Evolutionary conservation across 2,888 invertebrate species (phyloP), one percentile per base, ranked within the genome.

Genomic region (Ischnura elegans): DNA sequence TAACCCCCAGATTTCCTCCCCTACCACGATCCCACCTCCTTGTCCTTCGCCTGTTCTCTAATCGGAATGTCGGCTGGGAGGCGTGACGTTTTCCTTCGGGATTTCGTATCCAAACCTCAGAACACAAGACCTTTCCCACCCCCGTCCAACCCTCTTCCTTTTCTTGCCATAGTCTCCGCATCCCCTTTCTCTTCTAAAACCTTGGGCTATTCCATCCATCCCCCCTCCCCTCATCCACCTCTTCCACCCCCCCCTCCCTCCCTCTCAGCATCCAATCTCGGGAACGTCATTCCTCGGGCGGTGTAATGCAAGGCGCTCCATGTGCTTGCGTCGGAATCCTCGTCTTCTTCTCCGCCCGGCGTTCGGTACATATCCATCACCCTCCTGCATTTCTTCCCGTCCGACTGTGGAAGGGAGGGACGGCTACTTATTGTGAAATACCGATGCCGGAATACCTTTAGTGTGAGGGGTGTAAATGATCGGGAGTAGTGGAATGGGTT

Each of bases 91-190:
- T 90, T 90, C 90, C 90, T 90, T 90, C 66, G 90, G 90, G 90
- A 90, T 90, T n/a, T 90, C 90, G 90, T 90, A 90, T 90, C 61
- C 90, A 61, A 90, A 90, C 90, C 90, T 90, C 90, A 90, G 90
- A 51, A 45, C 90, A 90, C 55, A 90, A 90, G 51, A 61, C 90
- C 51, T 51, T 29, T 47, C 21, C 29, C 36, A 46, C 21, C n/a
- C 16, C 29, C 29, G 29, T 10, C 8, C 76, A 29, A 13, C 29
- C 76, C 76, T 36, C 8, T 10, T 25, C 76, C 29, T 36, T 36
- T 36, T 13, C 76, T 36, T 36, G 36, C 86, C 45, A 36, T 3
- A n/a, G 25, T n/a, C n/a, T n/a, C 46, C n/a, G 21, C 61, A 21
- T 4, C 36, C 46, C 45, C 46, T 43, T n/a, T 85, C 36, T n/a